These are phyloP conservation scores for Thereuonema tuberculata DNA, from an alignment of 1,140 invertebrate genomes.

Conservation along the genomic window DNA sequence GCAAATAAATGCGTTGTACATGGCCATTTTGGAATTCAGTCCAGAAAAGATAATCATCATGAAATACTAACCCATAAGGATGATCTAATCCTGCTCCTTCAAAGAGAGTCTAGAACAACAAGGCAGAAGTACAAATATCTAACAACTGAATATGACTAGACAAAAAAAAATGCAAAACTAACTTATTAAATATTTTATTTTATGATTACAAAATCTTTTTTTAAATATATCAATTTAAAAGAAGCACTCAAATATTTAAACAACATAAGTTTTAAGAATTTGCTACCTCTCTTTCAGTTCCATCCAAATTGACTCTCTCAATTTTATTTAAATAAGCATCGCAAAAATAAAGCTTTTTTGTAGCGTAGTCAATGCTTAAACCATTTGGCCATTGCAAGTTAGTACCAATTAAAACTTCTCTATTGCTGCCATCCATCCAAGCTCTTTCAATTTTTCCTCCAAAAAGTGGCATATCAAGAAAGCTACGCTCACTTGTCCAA, in stretches of 20 bases:
- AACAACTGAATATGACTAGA: not conserved
- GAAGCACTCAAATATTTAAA: conserved; percentile 14
- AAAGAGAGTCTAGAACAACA: conserved; percentile 15
- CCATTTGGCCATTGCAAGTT: conserved; percentile 41
- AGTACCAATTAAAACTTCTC: conserved; percentile 28
- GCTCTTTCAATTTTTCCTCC: conserved; percentile 35
- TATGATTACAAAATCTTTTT: not conserved
- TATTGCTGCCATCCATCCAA: conserved; percentile 39
- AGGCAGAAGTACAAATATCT: too few species aligned
- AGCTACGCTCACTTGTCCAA: conserved; percentile 26
- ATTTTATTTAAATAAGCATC: conserved; percentile 40
- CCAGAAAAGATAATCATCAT: conserved; percentile 36
- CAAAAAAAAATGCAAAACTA: not conserved
- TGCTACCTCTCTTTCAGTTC: conserved; percentile 31
- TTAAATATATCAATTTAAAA: not conserved
- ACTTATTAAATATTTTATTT: not conserved
- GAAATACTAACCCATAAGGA: conserved; percentile 40
- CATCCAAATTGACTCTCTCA: conserved; percentile 36
- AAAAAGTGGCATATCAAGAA: conserved; percentile 7
- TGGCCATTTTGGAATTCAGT: conserved; percentile 43
- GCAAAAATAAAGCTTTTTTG: conserved; percentile 40
- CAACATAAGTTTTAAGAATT: conserved; percentile 8
- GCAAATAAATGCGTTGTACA: conserved; percentile 36
- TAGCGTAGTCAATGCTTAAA: conserved; percentile 37
- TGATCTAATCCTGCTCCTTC: conserved; percentile 33